Evolutionary conservation across 2,113 vertebrate species (phyloP).

Genomic region (Hiodon alosoides): DNA sequence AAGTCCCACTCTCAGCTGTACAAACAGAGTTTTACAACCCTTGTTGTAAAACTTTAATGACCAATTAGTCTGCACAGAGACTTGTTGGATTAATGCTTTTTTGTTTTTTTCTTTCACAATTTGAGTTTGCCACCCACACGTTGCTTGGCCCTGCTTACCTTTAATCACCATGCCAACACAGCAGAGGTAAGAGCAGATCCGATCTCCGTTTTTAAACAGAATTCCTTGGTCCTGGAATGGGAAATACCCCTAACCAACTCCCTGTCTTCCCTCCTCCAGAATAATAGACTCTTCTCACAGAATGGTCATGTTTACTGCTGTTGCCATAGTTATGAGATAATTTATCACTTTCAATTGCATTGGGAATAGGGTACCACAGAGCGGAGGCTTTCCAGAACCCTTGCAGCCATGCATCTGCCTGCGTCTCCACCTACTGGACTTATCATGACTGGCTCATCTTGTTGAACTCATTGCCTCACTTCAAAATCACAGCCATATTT

Average conservation of each 20-base stretch:
- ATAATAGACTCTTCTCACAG: conserved; percentile 10
- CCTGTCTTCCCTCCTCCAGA: conserved; percentile 1
- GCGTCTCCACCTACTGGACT: not conserved
- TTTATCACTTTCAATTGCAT: conserved; percentile 6
- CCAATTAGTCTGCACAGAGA: conserved; percentile 29
- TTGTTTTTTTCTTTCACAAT: conserved; percentile 11
- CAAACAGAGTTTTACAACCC: conserved; percentile 18
- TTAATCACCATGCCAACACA: conserved; percentile 9
- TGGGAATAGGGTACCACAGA: conserved; percentile 5
- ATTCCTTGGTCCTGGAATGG: conserved; percentile 7
- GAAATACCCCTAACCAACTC: conserved; percentile 4
- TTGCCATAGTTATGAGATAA: conserved; percentile 6
- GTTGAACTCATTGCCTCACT: not conserved
- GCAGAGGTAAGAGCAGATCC: not conserved
- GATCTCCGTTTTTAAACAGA: conserved; percentile 7
- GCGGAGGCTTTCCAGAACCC: conserved; percentile 13
- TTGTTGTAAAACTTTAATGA: conserved; percentile 25
- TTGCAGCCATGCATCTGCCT: not conserved
- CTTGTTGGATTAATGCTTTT: conserved; percentile 17
- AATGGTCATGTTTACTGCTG: conserved; percentile 14
- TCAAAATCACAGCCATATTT: not conserved
- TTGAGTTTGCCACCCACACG: conserved; percentile 24
- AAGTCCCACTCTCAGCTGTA: conserved; percentile 21
- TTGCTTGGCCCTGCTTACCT: conserved; percentile 18
- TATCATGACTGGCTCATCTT: not conserved